Conservation (phyloP, 37 sponge, comb jelly and placozoan species). For the Hexactinellida sp. region DNA sequence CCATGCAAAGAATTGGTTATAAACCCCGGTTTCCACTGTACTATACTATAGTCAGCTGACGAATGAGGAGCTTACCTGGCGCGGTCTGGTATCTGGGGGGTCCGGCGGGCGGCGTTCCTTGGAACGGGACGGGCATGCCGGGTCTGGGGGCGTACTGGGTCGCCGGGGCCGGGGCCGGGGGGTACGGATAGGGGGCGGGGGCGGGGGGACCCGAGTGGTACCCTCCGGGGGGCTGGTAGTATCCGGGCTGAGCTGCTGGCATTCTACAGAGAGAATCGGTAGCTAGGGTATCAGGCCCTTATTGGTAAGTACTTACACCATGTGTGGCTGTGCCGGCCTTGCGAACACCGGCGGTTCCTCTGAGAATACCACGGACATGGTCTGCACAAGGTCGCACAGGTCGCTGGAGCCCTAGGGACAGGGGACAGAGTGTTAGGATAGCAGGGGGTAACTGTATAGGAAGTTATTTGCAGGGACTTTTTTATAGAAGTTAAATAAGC, state of each 20-base stretch:
- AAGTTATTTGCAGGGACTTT: no score
- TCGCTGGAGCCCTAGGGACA: conserved; percentile 46
- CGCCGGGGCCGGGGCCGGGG: background rate
- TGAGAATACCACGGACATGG: conserved; percentile 67
- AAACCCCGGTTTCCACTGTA: no score
- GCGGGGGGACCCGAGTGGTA: background rate
- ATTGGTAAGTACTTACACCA: background rate
- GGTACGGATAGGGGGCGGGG: background rate
- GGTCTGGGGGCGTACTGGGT: background rate
- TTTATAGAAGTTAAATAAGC: no score
- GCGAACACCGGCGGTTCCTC: conserved; percentile 77
- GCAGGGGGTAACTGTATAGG: background rate
- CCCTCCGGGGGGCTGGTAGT: background rate
- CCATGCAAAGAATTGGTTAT: no score
- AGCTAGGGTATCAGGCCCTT: background rate
- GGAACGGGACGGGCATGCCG: background rate
- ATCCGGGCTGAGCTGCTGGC: conserved; percentile 19
- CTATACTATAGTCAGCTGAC: no score
- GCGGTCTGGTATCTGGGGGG: background rate
- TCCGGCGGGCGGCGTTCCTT: background rate
- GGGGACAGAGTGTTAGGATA: background rate
- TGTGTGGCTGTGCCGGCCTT: conserved; percentile 24
- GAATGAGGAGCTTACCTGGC: background rate
- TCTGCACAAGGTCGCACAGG: conserved; percentile 64
- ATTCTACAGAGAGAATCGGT: background rate